Base-by-base conservation (phyloP, 2,797 vertebrate species). In the Typhlichthys subterraneus region DNA sequence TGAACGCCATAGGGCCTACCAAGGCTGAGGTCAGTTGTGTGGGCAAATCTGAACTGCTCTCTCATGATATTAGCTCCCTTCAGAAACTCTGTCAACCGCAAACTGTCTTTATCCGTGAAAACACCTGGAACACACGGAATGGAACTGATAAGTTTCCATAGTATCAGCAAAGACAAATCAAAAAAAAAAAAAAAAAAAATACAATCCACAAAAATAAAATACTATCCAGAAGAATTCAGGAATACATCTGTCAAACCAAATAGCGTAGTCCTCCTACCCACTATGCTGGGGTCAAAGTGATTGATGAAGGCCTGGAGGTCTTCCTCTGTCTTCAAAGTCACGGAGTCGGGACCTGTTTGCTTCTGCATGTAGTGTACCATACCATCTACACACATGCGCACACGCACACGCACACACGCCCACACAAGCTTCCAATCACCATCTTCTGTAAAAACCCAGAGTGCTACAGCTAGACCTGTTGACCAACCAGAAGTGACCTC, bases 31-130 rank as follows among this genome's bases (percentile, higher is more conserved):
- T 86, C 52, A 0, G 55, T 59, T 19, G 67, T 76, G 85, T 94
- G 92, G 38, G 87, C 89, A 0, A 94, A 93, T 29, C 91, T 80
- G 76, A 92, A 93, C 75, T 87, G 86, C 13, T 91, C 89, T 49
- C 92, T 87, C 55, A 94, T 77, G 38, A 89, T 63, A 51, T 38
- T 75, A 0, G 92, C 91, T 6, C 88, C 91, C 55, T 83, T 89
- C 17, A 90, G 72, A 15, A 91, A 93, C 84, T 93, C 91, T 0
- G 75, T 9, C 50, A 88, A 69, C 53, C 45, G 63, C 52, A 77
- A 13, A 13, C 84, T 84, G 45, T 81, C 79, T 0, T 45, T 4
- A 45, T 79, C 85, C 45, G 88, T 72, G 57, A 93, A 91, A 72
- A 93, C 85, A 46, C 92, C 91, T 93, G 64, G 64, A 7, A 61